Evolutionary conservation across 2,888 invertebrate genomes (phyloP).

Genomic region (Spisula solida): DNA sequence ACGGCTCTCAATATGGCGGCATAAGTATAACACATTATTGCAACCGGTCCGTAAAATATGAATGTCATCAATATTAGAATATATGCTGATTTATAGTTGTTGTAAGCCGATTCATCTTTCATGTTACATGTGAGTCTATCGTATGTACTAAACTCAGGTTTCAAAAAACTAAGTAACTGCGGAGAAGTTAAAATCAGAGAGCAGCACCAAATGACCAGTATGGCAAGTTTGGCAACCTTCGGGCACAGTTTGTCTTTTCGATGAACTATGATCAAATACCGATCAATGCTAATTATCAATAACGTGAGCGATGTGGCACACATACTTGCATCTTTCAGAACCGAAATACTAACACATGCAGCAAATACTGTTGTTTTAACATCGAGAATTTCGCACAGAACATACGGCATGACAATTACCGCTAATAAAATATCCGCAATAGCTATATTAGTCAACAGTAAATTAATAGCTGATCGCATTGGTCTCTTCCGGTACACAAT

Average conservation of each 20-base stretch:
- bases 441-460: constrained; percentile 83
- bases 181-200: constrained; percentile 70
- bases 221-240: constrained; percentile 70
- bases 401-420: constrained; percentile 77
- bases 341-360: constrained; percentile 57
- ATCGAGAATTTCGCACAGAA: constrained; percentile 64
- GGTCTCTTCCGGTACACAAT: constrained; percentile 82
- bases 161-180: constrained; percentile 75
- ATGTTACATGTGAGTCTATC: constrained; percentile 61
- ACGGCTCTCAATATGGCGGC: constrained; percentile 78
- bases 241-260: constrained; percentile 78
- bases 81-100: constrained; percentile 59
- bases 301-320: constrained; percentile 78
- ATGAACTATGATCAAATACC: constrained; percentile 82
- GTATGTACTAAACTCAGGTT: constrained; percentile 61
- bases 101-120: constrained; percentile 28
- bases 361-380: constrained; percentile 58
- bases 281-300: constrained; percentile 81
- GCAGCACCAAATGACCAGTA: constrained; percentile 72
- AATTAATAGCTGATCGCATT: constrained; percentile 85
- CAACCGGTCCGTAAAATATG: constrained; percentile 79
- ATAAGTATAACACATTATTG: constrained; percentile 78
- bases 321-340: constrained; percentile 76
- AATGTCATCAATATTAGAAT: constrained; percentile 62
- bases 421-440: constrained; percentile 78